A percentile compares a stretch with the other conserved stretches of the same genome.
Conservation (phyloP, 2,888 invertebrate species). For the Hecatera dysodea region DNA sequence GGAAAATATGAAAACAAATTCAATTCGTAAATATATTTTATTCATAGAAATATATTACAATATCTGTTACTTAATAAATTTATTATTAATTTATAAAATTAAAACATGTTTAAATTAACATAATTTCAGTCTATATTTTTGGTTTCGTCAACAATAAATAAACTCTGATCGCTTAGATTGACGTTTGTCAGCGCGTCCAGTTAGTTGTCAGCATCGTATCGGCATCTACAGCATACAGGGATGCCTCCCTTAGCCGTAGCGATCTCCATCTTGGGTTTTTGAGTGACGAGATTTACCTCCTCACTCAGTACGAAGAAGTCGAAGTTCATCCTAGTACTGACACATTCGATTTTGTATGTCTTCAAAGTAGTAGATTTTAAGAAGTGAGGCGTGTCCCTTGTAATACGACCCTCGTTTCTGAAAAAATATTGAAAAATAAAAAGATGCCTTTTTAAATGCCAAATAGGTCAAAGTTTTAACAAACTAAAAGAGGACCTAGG, state of each 20-base stretch:
- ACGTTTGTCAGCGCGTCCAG: not conserved
- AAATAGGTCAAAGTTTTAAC: not conserved
- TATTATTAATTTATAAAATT: not conserved
- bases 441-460: not conserved
- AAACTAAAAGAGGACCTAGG: not conserved
- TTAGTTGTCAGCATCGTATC: constrained; percentile 24
- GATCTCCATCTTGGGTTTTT: constrained; percentile 37
- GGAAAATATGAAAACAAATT: not conserved
- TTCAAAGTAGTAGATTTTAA: constrained; percentile 2
- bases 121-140: constrained; percentile 4
- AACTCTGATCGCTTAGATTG: not conserved
- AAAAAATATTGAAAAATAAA: constrained; percentile 5
- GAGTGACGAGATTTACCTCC: not conserved
- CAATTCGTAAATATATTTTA: constrained; percentile 6
- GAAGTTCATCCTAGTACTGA: constrained; percentile 41
- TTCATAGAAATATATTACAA: not conserved
- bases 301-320: constrained; percentile 60
- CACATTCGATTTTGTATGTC: constrained; percentile 48
- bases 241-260: constrained; percentile 49
- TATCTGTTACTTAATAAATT: not conserved
- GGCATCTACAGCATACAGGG: constrained; percentile 66
- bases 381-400: constrained; percentile 26
- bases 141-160: not conserved
- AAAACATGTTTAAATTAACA: not conserved
- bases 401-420: constrained; percentile 39